Percentiles rank a stretch among this genome's conserved stretches.
Conservation (phyloP, 2,797 vertebrate species). For the Heterohyrax brucei region DNA sequence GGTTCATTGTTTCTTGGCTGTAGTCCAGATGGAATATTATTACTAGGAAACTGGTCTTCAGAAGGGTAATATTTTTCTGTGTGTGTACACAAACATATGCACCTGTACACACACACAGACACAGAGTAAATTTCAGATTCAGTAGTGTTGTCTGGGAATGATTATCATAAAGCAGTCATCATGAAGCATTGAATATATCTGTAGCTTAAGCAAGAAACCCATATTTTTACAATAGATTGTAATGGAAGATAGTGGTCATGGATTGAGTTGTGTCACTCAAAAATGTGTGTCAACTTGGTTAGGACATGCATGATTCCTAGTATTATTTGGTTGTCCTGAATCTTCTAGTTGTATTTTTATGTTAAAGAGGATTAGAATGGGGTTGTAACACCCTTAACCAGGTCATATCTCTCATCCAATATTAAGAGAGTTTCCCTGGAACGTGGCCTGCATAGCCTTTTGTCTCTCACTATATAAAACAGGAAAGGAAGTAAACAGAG, state of each 20-base stretch:
- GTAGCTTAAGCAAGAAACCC: not conserved
- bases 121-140: not conserved
- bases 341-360: no score
- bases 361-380: no score
- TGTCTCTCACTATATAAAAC: no score
- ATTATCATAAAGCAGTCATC: not conserved
- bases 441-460: no score
- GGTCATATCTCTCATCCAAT: no score
- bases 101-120: not conserved
- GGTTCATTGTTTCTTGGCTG: not conserved
- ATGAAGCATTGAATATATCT: not conserved
- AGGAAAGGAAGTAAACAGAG: no score
- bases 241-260: not conserved
- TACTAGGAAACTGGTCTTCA: not conserved
- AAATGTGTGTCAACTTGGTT: no score
- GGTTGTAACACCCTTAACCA: no score
- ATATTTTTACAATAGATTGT: not conserved
- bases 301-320: no score
- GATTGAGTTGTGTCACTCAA: no score
- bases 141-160: not conserved
- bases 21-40: not conserved
- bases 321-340: no score
- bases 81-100: not conserved
- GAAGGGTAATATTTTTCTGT: not conserved
- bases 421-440: no score